Evolutionary conservation across 2,888 invertebrate genomes (phyloP).

Genomic region (Strigamia transsilvanica): DNA sequence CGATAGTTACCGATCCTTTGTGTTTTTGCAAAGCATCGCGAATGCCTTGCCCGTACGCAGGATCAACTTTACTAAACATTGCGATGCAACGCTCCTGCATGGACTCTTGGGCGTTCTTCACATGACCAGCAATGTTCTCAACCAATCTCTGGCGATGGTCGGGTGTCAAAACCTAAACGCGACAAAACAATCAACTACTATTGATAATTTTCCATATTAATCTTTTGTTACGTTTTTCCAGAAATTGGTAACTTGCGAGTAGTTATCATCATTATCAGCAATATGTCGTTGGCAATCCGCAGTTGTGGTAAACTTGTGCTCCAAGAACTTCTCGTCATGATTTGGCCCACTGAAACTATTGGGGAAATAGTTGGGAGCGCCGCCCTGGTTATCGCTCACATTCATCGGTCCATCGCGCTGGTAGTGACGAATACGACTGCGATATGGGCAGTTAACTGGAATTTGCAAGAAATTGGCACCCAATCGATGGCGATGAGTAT

Average conservation of each 20-base stretch:
- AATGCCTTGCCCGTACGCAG: constrained; percentile 72
- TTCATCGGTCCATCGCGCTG: constrained; percentile 89
- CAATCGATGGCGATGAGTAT: constrained; percentile 90
- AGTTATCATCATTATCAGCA: constrained; percentile 88
- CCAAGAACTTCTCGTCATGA: constrained; percentile 72
- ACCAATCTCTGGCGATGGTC: constrained; percentile 77
- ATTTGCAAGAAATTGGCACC: constrained; percentile 92
- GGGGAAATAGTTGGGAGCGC: constrained; percentile 94
- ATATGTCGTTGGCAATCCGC: constrained; percentile 83
- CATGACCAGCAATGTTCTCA: constrained; percentile 80
- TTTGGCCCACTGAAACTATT: constrained; percentile 91
- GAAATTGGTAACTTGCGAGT: constrained; percentile 80
- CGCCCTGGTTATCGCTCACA: constrained; percentile 79
- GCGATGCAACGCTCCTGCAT: constrained; percentile 80
- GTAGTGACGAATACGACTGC: constrained; percentile 72
- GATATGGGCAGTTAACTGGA: constrained; percentile 93
- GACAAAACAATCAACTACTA: background rate
- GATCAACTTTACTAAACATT: constrained; percentile 82
- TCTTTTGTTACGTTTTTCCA: constrained; percentile 76
- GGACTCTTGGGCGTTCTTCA: constrained; percentile 82
- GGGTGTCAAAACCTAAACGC: constrained; percentile 74
- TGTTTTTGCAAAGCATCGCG: constrained; percentile 51
- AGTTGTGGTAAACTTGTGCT: constrained; percentile 70
- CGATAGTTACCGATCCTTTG: constrained; percentile 29
- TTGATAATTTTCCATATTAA: background rate